Conservation (phyloP, 2,797 vertebrate species). For the Alauda arvensis region DNA sequence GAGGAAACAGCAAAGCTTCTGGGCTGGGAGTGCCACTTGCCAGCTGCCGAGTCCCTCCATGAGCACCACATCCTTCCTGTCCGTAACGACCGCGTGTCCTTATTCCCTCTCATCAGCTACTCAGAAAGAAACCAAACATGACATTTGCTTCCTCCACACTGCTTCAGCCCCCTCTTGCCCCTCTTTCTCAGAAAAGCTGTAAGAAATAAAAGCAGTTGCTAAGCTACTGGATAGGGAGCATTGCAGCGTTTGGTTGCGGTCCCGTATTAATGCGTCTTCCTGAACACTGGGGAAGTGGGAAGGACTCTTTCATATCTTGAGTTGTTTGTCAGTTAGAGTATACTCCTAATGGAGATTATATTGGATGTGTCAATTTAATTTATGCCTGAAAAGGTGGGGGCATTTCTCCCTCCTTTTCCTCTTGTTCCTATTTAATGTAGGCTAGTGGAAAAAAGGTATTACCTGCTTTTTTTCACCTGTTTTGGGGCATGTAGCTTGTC, state of each 20-base stretch:
- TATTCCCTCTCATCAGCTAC: background rate
- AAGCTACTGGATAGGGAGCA: conserved; percentile 41
- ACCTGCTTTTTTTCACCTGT: background rate
- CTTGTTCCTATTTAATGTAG: background rate
- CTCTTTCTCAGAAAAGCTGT: background rate
- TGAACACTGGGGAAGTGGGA: background rate
- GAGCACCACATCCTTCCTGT: background rate
- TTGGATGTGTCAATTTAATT: background rate
- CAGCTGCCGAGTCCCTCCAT: background rate
- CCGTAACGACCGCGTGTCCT: background rate
- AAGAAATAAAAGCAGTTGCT: conserved; percentile 65
- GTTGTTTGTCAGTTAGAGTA: background rate
- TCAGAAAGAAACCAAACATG: conserved; percentile 18
- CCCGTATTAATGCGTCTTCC: background rate
- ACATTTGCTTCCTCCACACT: conserved; percentile 51
- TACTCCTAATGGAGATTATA: background rate
- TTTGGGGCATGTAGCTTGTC: conserved; percentile 19
- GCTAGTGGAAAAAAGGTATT: background rate
- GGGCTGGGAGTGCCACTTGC: background rate
- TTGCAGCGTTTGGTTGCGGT: background rate
- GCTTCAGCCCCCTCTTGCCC: background rate
- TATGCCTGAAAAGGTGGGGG: background rate
- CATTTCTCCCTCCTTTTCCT: background rate
- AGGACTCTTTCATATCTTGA: background rate
- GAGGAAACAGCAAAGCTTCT: background rate